A percentile compares a stretch with the other conserved stretches of the same genome.
phyloP scores from a whole-genome alignment of 2,113 vertebrate genomes.

The Psittacus erithacus region DNA sequence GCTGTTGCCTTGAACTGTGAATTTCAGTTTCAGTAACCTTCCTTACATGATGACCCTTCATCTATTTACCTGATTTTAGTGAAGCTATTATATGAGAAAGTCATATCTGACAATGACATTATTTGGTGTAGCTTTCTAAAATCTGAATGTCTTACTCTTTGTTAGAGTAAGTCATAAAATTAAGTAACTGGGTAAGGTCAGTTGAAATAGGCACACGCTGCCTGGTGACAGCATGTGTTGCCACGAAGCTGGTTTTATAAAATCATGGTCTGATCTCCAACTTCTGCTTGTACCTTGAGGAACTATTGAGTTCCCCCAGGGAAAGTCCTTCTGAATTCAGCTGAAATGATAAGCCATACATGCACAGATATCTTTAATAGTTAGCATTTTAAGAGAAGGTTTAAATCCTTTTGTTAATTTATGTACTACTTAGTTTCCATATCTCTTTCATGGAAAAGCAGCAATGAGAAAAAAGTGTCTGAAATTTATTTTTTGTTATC shows the following conservation, averaged over 20 bases:
- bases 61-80: slow-evolving; percentile 16
- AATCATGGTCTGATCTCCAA: background rate
- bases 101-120: background rate
- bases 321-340: background rate
- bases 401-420: background rate
- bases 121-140: background rate
- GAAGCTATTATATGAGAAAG: background rate
- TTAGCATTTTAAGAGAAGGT: background rate
- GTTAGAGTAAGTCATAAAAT: background rate
- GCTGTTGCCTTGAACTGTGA: background rate
- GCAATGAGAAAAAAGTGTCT: background rate
- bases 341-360: background rate
- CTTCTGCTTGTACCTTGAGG: background rate
- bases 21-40: background rate
- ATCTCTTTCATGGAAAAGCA: background rate
- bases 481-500: background rate
- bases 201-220: background rate
- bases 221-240: background rate
- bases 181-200: background rate
- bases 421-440: background rate
- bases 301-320: background rate
- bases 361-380: background rate
- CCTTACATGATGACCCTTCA: background rate
- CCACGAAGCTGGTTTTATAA: background rate
- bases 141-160: background rate